phyloP scores from a whole-genome alignment of 2,113 vertebrate genomes.

The Tylochromis polylepis region DNA sequence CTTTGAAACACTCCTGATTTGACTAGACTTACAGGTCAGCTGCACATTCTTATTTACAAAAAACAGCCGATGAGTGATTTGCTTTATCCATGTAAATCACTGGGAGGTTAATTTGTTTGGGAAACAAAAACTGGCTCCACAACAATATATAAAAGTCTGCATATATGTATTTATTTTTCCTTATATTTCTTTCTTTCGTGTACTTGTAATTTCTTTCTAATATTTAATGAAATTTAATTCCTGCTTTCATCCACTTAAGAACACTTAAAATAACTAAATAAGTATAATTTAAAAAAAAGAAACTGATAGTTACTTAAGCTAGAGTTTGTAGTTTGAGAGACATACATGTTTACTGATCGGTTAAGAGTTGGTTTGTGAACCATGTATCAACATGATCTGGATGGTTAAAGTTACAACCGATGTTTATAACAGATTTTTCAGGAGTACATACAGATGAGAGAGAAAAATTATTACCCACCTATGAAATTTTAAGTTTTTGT shows the following conservation, averaged over 20 bases:
- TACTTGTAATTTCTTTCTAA: accelerated
- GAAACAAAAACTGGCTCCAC: not conserved
- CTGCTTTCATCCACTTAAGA: not conserved
- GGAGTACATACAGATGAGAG: not conserved
- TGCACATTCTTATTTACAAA: not conserved
- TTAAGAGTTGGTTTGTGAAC: not conserved
- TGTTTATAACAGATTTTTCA: not conserved
- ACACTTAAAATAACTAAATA: not conserved
- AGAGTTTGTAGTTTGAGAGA: not conserved
- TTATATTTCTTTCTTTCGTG: not conserved
- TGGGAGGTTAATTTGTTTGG: not conserved
- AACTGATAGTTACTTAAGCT: not conserved
- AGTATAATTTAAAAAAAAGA: not conserved
- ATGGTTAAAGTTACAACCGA: not conserved
- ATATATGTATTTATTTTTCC: not conserved
- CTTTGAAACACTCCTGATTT: not conserved
- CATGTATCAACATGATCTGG: not conserved
- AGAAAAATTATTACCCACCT: not conserved
- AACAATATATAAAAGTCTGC: not conserved
- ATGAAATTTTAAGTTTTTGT: not conserved
- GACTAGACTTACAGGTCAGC: not conserved
- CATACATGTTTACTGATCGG: not conserved
- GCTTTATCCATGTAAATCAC: accelerated
- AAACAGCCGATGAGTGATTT: not conserved
- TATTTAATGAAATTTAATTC: not conserved